phyloP scores from a whole-genome alignment of 2,888 invertebrate species.

The Microplitis deprimator region DNA sequence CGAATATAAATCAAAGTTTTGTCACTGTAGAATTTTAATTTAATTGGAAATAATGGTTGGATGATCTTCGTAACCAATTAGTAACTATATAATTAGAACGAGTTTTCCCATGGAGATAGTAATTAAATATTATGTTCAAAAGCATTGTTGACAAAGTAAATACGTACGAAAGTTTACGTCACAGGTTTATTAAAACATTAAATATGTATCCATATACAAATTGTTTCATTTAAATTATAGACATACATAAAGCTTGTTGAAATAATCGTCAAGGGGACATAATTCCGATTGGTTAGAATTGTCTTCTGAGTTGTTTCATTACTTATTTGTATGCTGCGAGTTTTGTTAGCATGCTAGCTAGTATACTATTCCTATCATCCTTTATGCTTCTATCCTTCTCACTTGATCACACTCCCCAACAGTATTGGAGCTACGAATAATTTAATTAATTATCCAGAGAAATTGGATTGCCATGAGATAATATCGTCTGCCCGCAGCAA shows the following conservation, averaged over 20 bases:
- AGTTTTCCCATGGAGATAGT: background rate
- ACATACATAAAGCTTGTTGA: background rate
- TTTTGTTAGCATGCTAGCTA: constrained; percentile 13
- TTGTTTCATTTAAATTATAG: background rate
- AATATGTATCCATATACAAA: background rate
- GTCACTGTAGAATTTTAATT: background rate
- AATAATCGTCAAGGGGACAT: background rate
- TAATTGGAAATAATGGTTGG: background rate
- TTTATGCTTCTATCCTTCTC: background rate
- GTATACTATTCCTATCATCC: constrained; percentile 13
- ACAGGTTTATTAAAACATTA: background rate
- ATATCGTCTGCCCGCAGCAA: constrained; percentile 51
- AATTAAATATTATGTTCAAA: background rate
- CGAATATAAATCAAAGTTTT: background rate
- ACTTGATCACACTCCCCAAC: constrained; percentile 23
- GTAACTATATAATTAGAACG: background rate
- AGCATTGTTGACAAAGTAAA: background rate
- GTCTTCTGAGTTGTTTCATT: background rate
- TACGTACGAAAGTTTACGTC: background rate
- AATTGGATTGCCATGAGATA: constrained; percentile 64
- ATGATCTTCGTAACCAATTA: background rate
- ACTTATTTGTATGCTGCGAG: constrained; percentile 57
- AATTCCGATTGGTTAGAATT: background rate
- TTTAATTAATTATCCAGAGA: constrained; percentile 62
- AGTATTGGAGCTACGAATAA: constrained; percentile 60